Evolutionary conservation across 2,113 vertebrate species (phyloP).

Genomic region (Ellobius talpinus): DNA sequence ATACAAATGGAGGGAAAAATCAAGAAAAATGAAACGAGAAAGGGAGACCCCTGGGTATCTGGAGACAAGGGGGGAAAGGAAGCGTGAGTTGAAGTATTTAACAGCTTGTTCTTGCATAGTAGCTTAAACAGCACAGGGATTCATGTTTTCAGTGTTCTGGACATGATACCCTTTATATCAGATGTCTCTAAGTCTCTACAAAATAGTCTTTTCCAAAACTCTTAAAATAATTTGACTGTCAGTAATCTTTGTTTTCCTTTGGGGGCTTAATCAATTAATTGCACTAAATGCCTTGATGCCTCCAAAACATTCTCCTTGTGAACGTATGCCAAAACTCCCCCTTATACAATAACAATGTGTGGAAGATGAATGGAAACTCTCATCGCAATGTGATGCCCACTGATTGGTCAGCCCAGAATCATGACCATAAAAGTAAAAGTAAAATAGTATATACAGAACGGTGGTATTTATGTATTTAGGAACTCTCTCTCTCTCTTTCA

Average conservation of each 20-base stretch:
- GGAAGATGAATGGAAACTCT: neutral
- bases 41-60: neutral
- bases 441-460: neutral
- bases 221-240: neutral
- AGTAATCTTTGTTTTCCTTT: neutral
- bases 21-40: neutral
- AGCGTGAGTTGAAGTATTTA: neutral
- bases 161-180: neutral
- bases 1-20: no score
- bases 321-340: neutral
- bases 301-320: neutral
- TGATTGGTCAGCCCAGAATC: neutral
- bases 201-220: neutral
- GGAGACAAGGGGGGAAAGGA: no score
- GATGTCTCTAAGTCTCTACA: neutral
- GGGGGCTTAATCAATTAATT: neutral
- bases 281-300: neutral
- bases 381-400: neutral
- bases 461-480: neutral
- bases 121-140: neutral
- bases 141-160: neutral
- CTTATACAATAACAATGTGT: neutral
- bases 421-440: neutral
- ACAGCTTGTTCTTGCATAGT: neutral
- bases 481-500: no score